phyloP scores from a whole-genome alignment of 2,797 vertebrate genomes.

The Gadopsis marmoratus region DNA sequence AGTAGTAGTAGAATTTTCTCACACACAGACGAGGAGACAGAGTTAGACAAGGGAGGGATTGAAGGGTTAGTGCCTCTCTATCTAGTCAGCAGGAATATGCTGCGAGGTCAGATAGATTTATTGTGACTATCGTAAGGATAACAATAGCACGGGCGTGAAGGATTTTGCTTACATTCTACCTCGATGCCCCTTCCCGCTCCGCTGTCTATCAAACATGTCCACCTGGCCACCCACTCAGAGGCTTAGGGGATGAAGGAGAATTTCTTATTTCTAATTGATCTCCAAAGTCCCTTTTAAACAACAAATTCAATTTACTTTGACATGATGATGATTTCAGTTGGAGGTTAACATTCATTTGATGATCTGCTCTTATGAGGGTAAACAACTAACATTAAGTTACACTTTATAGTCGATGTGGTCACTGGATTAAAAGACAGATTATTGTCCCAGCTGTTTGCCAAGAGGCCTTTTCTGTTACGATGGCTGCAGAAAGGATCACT shows the following conservation, averaged over 20 bases:
- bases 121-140: too few species aligned
- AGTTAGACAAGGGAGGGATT: too few species aligned
- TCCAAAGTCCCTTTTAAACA: not conserved
- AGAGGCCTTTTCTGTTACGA: slow-evolving; percentile 3
- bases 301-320: not conserved
- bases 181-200: not conserved
- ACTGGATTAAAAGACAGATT: slow-evolving; percentile 19
- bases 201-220: slow-evolving; percentile 8
- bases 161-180: too few species aligned
- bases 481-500: slow-evolving; percentile 14
- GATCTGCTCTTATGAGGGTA: not conserved
- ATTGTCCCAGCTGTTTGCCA: not conserved
- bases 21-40: too few species aligned
- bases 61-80: too few species aligned
- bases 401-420: slow-evolving; percentile 5
- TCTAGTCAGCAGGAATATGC: too few species aligned
- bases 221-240: not conserved
- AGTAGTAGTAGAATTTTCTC: too few species aligned
- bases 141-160: too few species aligned
- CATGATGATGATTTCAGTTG: not conserved
- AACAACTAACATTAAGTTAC: not conserved
- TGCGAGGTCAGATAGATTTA: too few species aligned
- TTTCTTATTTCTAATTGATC: not conserved
- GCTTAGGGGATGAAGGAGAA: not conserved
- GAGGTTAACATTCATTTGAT: not conserved